Conservation (phyloP, 2,113 vertebrate species). For the Phalacrocorax brasilianus region DNA sequence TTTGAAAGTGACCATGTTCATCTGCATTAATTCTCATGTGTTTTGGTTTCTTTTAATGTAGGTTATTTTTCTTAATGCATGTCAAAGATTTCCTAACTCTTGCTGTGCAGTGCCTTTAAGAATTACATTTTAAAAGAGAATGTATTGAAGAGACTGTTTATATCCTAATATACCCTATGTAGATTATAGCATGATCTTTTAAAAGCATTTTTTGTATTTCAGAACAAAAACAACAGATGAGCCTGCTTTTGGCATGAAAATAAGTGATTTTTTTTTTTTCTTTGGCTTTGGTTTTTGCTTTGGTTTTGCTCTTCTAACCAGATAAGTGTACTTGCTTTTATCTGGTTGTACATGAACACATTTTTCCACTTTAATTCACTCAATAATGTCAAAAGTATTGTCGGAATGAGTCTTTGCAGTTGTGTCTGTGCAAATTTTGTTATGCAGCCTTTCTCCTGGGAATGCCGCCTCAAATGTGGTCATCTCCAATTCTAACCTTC, state of each 20-base stretch:
- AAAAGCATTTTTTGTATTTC: not conserved
- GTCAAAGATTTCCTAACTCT: not conserved
- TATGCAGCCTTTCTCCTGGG: not conserved
- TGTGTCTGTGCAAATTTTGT: not conserved
- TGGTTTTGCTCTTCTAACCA: constrained; percentile 1
- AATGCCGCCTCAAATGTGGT: not conserved
- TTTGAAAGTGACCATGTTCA: constrained; percentile 14
- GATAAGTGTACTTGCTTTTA: not conserved
- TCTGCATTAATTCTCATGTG: constrained; percentile 22
- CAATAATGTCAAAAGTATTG: not conserved
- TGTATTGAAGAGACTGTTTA: not conserved
- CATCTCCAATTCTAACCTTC: not conserved
- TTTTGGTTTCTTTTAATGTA: not conserved
- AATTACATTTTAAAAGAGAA: constrained; percentile 4
- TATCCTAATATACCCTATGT: not conserved
- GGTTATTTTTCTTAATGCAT: constrained; percentile 10
- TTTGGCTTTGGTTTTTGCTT: not conserved
- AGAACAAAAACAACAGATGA: not conserved
- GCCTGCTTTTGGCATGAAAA: not conserved
- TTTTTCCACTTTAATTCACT: not conserved
- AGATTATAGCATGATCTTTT: not conserved
- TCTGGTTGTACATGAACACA: not conserved
- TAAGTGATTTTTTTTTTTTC: not conserved
- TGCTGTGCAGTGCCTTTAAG: not conserved
- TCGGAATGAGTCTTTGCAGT: not conserved